phyloP scores from a whole-genome alignment of 2,888 invertebrate species.

The Colostygia pectinataria region DNA sequence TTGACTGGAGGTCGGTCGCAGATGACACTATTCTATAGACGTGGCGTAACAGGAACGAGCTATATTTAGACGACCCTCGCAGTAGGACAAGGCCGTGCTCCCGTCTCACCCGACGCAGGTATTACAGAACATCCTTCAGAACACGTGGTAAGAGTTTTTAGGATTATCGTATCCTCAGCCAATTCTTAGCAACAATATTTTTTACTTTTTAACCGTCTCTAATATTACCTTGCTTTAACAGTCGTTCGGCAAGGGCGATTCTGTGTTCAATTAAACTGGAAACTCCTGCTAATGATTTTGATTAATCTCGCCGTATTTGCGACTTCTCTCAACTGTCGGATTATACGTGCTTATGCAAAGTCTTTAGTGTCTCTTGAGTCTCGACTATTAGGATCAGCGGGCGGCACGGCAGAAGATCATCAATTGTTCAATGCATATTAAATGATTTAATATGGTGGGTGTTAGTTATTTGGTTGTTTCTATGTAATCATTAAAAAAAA shows the following conservation, averaged over 20 bases:
- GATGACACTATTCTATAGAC: slow-evolving; percentile 29
- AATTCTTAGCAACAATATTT: background rate
- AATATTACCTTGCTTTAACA: too few relatives aligned
- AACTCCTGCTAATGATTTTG: slow-evolving; percentile 15
- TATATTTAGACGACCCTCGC: slow-evolving; percentile 74
- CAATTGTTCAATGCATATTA: too few relatives aligned
- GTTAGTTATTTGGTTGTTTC: too few relatives aligned
- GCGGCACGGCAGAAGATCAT: too few relatives aligned
- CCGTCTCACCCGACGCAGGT: slow-evolving; percentile 61
- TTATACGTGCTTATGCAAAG: slow-evolving; percentile 55
- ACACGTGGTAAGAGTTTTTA: slow-evolving; percentile 4
- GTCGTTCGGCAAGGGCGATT: too few relatives aligned
- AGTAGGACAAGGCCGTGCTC: slow-evolving; percentile 72
- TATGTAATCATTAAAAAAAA: too few relatives aligned
- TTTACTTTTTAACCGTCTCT: too few relatives aligned
- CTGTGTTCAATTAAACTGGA: background rate
- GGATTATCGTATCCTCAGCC: background rate
- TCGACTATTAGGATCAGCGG: slow-evolving; percentile 44
- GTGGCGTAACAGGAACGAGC: slow-evolving; percentile 44
- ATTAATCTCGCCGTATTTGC: slow-evolving; percentile 69
- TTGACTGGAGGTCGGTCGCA: background rate
- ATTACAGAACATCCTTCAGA: slow-evolving; percentile 62
- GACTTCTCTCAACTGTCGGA: slow-evolving; percentile 51
- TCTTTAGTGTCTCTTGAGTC: slow-evolving; percentile 46
- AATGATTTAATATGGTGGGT: too few relatives aligned